Conservation (phyloP, 2,797 vertebrate genomes). For the Sebastes diaconus region DNA sequence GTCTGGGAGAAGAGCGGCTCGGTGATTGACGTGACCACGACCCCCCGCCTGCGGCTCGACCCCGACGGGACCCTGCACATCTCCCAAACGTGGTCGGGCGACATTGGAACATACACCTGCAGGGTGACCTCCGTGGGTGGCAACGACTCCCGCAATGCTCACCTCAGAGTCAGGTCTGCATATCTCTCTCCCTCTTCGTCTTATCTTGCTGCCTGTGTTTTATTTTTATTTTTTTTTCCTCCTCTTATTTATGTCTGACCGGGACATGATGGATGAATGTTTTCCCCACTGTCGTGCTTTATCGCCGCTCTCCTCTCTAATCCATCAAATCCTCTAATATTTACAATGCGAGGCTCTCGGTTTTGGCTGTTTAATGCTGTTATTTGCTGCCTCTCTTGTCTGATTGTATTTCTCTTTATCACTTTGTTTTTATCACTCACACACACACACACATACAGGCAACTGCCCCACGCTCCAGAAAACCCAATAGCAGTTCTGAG, state of each 20-base stretch:
- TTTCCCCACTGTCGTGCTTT: constrained; percentile 36
- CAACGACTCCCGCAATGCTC: constrained; percentile 93
- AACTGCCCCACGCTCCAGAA: constrained; percentile 94
- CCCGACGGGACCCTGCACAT: constrained; percentile 91
- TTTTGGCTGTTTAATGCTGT: constrained; percentile 44
- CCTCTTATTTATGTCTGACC: constrained; percentile 50
- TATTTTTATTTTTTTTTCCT: neutral
- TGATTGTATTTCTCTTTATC: constrained; percentile 48
- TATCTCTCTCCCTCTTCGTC: constrained; percentile 23
- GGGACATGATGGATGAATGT: constrained; percentile 66
- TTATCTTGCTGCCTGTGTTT: constrained; percentile 20
- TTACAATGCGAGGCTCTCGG: constrained; percentile 32
- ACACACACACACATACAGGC: constrained; percentile 76
- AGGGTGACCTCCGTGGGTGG: constrained; percentile 93
- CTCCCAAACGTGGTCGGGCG: constrained; percentile 98
- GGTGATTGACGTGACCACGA: constrained; percentile 80
- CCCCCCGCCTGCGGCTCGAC: constrained; percentile 88
- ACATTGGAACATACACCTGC: constrained; percentile 97
- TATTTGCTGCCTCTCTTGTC: constrained; percentile 47
- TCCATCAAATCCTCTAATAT: constrained; percentile 53
- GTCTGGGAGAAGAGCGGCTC: constrained; percentile 93
- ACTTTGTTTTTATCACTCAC: constrained; percentile 6
- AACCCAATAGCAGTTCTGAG: constrained; percentile 89
- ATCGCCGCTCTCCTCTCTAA: constrained; percentile 43
- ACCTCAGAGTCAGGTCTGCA: constrained; percentile 92